Percentiles rank a stretch among this genome's conserved stretches.
Evolutionary conservation across 2,113 vertebrate genomes (phyloP).

Genomic region (Aythya baeri): DNA sequence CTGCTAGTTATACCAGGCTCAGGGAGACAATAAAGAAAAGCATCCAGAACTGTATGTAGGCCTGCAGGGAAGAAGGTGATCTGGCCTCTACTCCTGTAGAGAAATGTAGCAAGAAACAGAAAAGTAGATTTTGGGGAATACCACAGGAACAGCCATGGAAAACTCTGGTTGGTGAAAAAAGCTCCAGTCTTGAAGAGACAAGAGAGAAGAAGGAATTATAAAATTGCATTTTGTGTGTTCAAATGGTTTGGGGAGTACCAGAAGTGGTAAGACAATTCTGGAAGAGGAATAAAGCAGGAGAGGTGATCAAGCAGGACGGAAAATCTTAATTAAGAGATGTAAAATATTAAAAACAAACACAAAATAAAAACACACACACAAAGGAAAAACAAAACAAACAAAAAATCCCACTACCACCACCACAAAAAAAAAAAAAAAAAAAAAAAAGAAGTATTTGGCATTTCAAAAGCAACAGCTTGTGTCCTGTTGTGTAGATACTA

Average conservation of each 20-base stretch:
- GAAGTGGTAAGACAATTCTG: not conserved
- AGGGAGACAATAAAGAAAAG: not conserved
- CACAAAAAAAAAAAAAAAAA: not conserved
- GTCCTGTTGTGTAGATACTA: not conserved
- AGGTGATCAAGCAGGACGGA: not conserved
- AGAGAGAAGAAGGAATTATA: not conserved
- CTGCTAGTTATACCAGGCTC: not conserved
- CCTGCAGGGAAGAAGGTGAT: not conserved
- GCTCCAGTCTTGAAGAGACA: not conserved
- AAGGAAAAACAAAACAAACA: not conserved
- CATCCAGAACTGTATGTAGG: not conserved
- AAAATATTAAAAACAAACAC: not conserved
- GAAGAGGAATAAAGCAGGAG: not conserved
- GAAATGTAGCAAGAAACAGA: not conserved
- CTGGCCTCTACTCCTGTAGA: not conserved
- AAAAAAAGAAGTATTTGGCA: not conserved
- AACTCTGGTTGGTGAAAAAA: not conserved
- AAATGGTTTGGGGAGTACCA: not conserved
- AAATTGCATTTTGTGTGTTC: not conserved
- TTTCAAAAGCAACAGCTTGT: slow-evolving; percentile 34
- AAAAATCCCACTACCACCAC: not conserved
- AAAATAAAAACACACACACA: too few species aligned
- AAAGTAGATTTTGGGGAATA: not conserved
- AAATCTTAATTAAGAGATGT: not conserved
- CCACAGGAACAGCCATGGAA: accelerated